Conservation (phyloP, 2,888 invertebrate species). For the Drosophila paranaensis region DNA sequence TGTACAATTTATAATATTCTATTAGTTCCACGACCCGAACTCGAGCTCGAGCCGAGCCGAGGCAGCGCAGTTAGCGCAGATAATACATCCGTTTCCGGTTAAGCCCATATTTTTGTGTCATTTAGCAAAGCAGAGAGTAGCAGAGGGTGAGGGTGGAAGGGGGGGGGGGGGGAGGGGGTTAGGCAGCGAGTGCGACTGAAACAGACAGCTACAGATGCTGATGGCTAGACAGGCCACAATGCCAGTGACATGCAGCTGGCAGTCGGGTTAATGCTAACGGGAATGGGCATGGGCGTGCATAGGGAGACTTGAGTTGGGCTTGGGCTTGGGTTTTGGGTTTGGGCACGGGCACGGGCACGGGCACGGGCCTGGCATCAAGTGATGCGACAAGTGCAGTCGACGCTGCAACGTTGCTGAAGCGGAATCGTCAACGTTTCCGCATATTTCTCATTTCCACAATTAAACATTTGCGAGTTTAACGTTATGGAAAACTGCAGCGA, state of each 20-base stretch:
- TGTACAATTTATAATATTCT: conserved; percentile 78
- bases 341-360: conserved; percentile 1
- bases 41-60: conserved; percentile 43
- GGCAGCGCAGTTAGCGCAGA: conserved; percentile 85
- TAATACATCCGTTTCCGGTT: conserved; percentile 86
- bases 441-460: conserved; percentile 82
- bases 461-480: conserved; percentile 74
- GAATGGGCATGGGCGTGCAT: conserved; percentile 7
- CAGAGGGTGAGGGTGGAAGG: conserved; percentile 1
- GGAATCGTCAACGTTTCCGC: conserved; percentile 81
- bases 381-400: conserved; percentile 80
- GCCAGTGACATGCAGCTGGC: conserved; percentile 60
- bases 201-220: conserved; percentile 76
- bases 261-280: conserved; percentile 12
- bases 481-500: conserved; percentile 53
- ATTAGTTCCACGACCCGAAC: conserved; percentile 79
- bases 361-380: conserved; percentile 71
- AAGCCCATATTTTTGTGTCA: conserved; percentile 84
- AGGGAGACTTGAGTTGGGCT: neutral
- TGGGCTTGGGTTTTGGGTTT: neutral
- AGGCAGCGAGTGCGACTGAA: conserved; percentile 58
- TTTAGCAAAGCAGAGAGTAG: conserved; percentile 52
- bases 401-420: conserved; percentile 71
- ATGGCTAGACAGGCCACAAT: conserved; percentile 68
- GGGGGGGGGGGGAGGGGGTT: neutral